phyloP scores from a whole-genome alignment of 2,113 vertebrate genomes.

The Nibea coibor region DNA sequence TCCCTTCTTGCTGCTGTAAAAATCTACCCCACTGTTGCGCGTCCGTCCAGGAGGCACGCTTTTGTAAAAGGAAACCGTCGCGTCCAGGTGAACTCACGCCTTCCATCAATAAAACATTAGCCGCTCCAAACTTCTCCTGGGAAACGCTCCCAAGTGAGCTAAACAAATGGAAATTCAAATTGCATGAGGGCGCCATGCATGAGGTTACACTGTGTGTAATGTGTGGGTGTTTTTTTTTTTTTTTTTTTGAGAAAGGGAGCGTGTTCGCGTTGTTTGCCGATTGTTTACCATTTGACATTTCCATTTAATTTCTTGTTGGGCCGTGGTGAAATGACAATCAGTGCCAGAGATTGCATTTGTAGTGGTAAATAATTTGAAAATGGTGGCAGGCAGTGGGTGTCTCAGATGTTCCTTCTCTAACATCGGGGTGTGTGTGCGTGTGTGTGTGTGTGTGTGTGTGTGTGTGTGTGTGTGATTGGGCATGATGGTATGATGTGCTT shows the following conservation, averaged over 20 bases:
- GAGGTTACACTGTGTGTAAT: conserved; percentile 8
- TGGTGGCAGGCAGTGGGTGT: conserved; percentile 13
- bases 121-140: conserved; percentile 66
- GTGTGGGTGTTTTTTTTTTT: conserved; percentile 11
- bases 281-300: conserved; percentile 78
- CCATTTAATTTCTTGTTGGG: conserved; percentile 71
- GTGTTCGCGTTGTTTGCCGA: conserved; percentile 12
- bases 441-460: no score
- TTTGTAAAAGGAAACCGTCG: conserved; percentile 17
- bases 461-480: no score
- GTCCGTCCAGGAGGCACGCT: conserved; percentile 31
- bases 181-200: conserved; percentile 62
- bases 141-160: conserved; percentile 57
- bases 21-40: conserved; percentile 15
- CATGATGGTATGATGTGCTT: background rate
- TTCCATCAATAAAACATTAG: conserved; percentile 76
- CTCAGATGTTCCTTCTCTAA: conserved; percentile 31
- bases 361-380: conserved; percentile 59
- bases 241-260: background rate
- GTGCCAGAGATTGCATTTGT: conserved; percentile 55
- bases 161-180: conserved; percentile 81
- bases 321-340: conserved; percentile 66
- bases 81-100: conserved; percentile 55
- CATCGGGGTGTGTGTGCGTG: conserved; percentile 3
- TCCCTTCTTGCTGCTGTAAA: conserved; percentile 1